Base-by-base conservation (phyloP, 2,888 invertebrate species). In the Machimus atricapillus region DNA sequence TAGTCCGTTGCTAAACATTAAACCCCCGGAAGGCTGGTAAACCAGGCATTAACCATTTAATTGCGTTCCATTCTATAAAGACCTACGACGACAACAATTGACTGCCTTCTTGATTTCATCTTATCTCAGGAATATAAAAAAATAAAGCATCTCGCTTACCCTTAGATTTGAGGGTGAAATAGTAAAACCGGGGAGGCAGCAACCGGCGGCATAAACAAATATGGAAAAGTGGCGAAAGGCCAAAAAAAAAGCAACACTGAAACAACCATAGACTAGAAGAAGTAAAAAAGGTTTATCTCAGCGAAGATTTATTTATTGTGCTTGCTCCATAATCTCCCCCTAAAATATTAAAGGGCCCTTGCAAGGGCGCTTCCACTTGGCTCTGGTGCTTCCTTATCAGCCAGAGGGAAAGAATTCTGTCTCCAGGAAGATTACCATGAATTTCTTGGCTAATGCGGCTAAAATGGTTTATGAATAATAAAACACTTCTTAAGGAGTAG, bases 391-490 rank as follows among this genome's bases (percentile, higher is more conserved):
- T 43, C 43, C 78, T 78, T 78, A 78, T 78, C 78, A 78, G 78
- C 43, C 43, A 78, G 37, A 40, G 43, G 78, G 78, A 43, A 78
- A 78, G 66, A 78, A 78, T 46, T 43, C 12, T 78, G 78, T 78
- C 78, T 78, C 78, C 78, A 78, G 23, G 27, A 78, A 78, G 78
- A 78, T 78, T 78, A 78, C 40, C 78, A 78, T 78, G 78, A 78
- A 78, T 78, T 78, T 40, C 27, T 23, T 23, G 78, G 40, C n/a
- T 78, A 78, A 78, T 78, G 43, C 78, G 23, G 78, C 40, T 40
- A 78, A 78, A 78, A 78, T 78, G 78, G 78, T 78, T 78, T 78
- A 78, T 78, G 78, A 78, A 78, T 78, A 78, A 78, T 78, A 43
- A 78, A 78, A 78, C 43, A 23, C 78, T 43, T 16, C 23, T 19